Base-by-base conservation (phyloP, 2,888 invertebrate genomes). In the Carabus problematicus region DNA sequence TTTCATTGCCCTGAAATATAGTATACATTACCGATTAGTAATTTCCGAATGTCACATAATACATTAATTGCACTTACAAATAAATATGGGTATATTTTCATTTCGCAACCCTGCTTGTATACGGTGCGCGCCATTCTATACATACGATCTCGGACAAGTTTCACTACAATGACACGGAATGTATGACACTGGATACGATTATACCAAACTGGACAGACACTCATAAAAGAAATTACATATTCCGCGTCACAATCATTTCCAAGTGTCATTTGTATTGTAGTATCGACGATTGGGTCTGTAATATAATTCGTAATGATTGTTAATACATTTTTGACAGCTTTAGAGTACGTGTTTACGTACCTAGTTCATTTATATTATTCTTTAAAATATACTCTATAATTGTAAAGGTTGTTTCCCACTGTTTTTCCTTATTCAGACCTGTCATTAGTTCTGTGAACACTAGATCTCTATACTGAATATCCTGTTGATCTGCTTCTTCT, bases 1-100 rank as follows among this genome's bases (percentile, higher is more conserved):
- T 70, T 52, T 71, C 72, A 19, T 66, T 70, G 45, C 73, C 74
- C 74, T 74, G 63, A 56, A 71, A 71, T 3, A 64, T 43, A 70
- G 12, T 55, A n/a, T n/a, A n/a, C n/a, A n/a, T n/a, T n/a, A n/a
- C n/a, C n/a, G n/a, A n/a, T n/a, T n/a, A n/a, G 29, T 29, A 29
- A 29, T 3, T 29, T 29, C 2, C 29, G 39, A 14, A 55, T 55
- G 29, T 1, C 8, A 14, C 29, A 55, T n/a, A 3, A 55, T 55
- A 55, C 4, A 18, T 55, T 16, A 47, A 4, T 14, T 29, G 29
- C 6, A 69, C 69, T 69, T 69, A 69, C 69, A n/a, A 16, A 19
- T 42, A 69, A 7, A 8, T 19, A 3, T 12, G 69, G 69, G 56
- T 69, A 69, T 16, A 62, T 52, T 19, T 69, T 45, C 29, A 56